These are phyloP conservation scores for Aplysina aerophoba DNA, from an alignment of 37 sponge, comb jelly and placozoan genomes.

Conservation along the genomic window DNA sequence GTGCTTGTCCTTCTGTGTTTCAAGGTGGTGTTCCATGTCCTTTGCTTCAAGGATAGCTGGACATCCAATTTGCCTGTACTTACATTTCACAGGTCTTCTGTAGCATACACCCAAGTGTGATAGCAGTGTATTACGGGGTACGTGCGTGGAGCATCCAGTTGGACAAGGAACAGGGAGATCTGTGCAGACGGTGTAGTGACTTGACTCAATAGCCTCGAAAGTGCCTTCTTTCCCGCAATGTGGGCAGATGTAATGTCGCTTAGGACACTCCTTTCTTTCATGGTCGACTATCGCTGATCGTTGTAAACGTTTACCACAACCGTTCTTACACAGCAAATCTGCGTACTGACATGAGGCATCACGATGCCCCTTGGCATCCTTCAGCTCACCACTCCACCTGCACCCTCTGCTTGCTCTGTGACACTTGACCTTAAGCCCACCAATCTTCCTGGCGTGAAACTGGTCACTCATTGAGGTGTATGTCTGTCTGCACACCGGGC, in stretches of 20 bases:
- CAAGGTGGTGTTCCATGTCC: background rate
- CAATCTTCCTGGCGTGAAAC: constrained; percentile 18
- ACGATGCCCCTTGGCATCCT: background rate
- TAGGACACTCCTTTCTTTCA: background rate
- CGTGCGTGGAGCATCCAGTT: too few species aligned
- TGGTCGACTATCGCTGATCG: background rate
- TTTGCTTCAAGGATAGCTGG: background rate
- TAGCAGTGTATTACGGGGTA: too few species aligned
- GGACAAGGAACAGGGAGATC: too few species aligned
- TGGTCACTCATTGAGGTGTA: constrained; percentile 27
- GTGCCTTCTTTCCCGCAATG: background rate
- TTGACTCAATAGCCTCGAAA: too few species aligned
- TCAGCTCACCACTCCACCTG: constrained; percentile 19
- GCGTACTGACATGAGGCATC: background rate
- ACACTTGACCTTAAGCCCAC: constrained; percentile 9
- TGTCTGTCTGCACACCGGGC: constrained; percentile 13
- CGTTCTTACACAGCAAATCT: background rate
- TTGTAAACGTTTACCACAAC: background rate
- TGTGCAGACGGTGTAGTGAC: too few species aligned
- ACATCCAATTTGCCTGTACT: constrained; percentile 3
- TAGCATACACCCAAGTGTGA: background rate
- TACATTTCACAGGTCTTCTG: background rate
- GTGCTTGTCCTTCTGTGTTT: background rate
- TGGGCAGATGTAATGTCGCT: background rate
- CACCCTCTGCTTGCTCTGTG: background rate